Evolutionary conservation across 2,113 vertebrate genomes (phyloP), one percentile per base, ranked within the genome.

Genomic region (Lonchura striata): DNA sequence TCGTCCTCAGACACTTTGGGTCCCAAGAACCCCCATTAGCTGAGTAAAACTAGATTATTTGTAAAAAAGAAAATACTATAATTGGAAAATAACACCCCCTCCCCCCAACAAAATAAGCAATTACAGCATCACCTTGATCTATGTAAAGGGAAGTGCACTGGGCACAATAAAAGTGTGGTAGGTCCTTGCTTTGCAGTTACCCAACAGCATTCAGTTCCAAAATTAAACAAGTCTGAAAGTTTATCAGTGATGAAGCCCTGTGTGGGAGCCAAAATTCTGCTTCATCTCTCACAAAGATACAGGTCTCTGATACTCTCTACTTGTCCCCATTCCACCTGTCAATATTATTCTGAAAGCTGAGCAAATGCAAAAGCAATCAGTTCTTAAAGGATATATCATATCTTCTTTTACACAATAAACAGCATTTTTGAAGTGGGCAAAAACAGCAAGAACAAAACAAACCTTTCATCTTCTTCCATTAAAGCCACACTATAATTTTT

Each of bases 361-460:
- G 59, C n/a, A 91, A 95, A 94, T 85, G 88, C 44, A 94, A 94
- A 95, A 71, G 10, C 81, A 71, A 63, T 69, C 75, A 57, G 47
- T 75, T 95, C 88, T 85, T 92, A 53, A 60, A 94, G 82, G 86
- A 70, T 95, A 2, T 75, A 61, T 88, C 70, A 5, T 88, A 65
- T 35, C 46, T 79, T 60, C 39, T 89, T 95, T 88, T 84, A 79
- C 68, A 96, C 94, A 91, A 57, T 94, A 97, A 96, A 92, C 63
- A 94, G 60, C 74, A 94, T 92, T 97, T 96, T 97, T 97, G 83
- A 97, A 96, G 76, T 82, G 68, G 86, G 75, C 65, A 94, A 96
- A 96, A 96, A 92, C 56, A 92, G 49, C 65, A 27, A 86, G 86
- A 96, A 93, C 44, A 96, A 96, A 97, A 92, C 18, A 97, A 47